Percentiles rank a stretch among this genome's conserved stretches.
Evolutionary conservation across 2,888 invertebrate species (phyloP).

Genomic region (Agonopterix alstromeriana): DNA sequence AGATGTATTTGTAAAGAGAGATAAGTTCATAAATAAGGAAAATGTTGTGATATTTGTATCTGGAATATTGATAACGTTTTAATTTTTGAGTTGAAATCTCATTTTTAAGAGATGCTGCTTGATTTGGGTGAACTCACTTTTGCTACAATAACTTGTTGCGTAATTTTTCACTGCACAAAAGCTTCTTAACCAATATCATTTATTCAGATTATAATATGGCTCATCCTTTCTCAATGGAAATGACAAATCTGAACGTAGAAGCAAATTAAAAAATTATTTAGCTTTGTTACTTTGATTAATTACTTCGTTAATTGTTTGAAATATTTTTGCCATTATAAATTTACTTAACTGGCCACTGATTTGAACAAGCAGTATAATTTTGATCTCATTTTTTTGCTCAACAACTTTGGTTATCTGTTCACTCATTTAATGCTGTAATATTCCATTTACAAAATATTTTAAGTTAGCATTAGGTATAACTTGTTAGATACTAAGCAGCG

Average conservation of each 20-base stretch:
- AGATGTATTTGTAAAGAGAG: slow-evolving; percentile 67
- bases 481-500: slow-evolving; percentile 61
- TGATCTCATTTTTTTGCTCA: slow-evolving; percentile 14
- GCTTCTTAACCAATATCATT: no score
- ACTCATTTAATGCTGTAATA: slow-evolving; percentile 6
- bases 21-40: slow-evolving; percentile 57
- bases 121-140: neutral
- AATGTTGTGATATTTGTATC: slow-evolving; percentile 77
- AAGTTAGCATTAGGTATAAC: slow-evolving; percentile 57
- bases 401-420: neutral
- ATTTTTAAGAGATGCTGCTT: neutral
- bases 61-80: slow-evolving; percentile 56
- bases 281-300: no score
- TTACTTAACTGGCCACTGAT: no score
- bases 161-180: no score
- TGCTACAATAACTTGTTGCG: neutral
- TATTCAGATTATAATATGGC: no score
- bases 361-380: neutral
- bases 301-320: no score
- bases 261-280: no score
- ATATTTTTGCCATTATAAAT: no score
- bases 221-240: no score
- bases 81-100: slow-evolving; percentile 1
- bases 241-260: no score
- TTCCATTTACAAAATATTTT: slow-evolving; percentile 33